Conservation (phyloP, 2,113 vertebrate genomes). For the Naja naja region DNA sequence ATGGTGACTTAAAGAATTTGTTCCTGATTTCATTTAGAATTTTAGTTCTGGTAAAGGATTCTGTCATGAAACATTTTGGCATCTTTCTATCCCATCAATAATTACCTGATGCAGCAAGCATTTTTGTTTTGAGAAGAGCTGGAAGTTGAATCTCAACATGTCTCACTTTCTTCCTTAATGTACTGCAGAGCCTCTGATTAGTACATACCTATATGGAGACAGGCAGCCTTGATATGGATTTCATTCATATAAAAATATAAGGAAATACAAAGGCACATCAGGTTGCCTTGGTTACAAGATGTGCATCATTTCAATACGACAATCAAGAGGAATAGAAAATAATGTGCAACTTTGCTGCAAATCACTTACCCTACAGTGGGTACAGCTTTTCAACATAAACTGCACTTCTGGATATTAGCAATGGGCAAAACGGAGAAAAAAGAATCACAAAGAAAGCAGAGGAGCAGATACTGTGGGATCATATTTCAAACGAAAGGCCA, state of each 20-base stretch:
- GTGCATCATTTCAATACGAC: slow-evolving; percentile 42
- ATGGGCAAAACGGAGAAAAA: neutral
- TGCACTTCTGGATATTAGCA: neutral
- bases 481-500: slow-evolving; percentile 10
- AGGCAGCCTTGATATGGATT: slow-evolving; percentile 43
- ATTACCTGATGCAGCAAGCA: slow-evolving; percentile 82
- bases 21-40: neutral
- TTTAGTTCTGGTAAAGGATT: neutral
- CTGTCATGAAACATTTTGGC: neutral
- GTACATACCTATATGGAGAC: slow-evolving; percentile 77
- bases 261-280: slow-evolving; percentile 51
- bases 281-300: slow-evolving; percentile 45
- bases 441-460: neutral
- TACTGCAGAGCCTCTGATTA: slow-evolving; percentile 80
- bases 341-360: slow-evolving; percentile 31
- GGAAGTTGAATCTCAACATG: slow-evolving; percentile 84
- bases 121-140: slow-evolving; percentile 84
- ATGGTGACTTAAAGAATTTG: slow-evolving; percentile 14
- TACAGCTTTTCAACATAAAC: slow-evolving; percentile 10
- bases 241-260: slow-evolving; percentile 49
- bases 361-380: slow-evolving; percentile 21
- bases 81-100: neutral
- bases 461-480: neutral
- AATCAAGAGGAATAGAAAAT: slow-evolving; percentile 52
- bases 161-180: slow-evolving; percentile 79